Base-by-base conservation (phyloP, 1,140 invertebrate species). In the Ceratoteleas bidentatus region DNA sequence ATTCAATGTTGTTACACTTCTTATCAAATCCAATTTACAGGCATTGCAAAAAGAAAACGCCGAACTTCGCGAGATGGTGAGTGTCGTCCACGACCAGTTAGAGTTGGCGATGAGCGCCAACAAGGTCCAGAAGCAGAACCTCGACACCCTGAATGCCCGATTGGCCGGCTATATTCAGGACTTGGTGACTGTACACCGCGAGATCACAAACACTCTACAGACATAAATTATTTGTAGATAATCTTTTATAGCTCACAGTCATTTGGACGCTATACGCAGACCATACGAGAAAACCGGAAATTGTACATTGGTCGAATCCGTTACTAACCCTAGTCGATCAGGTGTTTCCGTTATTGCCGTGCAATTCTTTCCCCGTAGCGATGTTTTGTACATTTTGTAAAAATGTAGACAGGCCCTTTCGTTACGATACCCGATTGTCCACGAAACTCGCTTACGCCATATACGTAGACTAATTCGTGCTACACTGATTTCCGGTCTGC, bases 131-230 rank as follows among this genome's bases (percentile, higher is more conserved):
- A 93, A 95, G 84, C 94, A 96, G 86, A 96, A 98, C 75, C 92
- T 98, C 68, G 94, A 97, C 81, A 96, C 96, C 45, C 91, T 98
- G 49, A 97, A 97, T 90, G 93, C 95, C 72, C 95, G 97, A 91
- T 91, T 98, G 75, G 95, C 96, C 57, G 93, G 94, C 49, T 95
- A 96, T 86, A 95, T 98, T 75, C 96, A 96, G 87, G 97, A 98
- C 90, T 92, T 98, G 87, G 95, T 95, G 72, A 94, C 94, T 73
- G 95, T 97, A 88, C 96, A 97, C 91, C 94, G 95, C 90, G 96
- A 97, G 93, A 95, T 97, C 79, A 94, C 93, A 85, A 95, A 95
- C 56, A 95, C 95, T 83, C 85, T 96, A 87, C 95, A 95, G 89
- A 95, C 95, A 92, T 96, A 94, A 95, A 79, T 72, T 68, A 84